These are phyloP conservation scores for Otolemur crassicaudatus DNA, from an alignment of 2,797 vertebrate species.

Conservation along the genomic window DNA sequence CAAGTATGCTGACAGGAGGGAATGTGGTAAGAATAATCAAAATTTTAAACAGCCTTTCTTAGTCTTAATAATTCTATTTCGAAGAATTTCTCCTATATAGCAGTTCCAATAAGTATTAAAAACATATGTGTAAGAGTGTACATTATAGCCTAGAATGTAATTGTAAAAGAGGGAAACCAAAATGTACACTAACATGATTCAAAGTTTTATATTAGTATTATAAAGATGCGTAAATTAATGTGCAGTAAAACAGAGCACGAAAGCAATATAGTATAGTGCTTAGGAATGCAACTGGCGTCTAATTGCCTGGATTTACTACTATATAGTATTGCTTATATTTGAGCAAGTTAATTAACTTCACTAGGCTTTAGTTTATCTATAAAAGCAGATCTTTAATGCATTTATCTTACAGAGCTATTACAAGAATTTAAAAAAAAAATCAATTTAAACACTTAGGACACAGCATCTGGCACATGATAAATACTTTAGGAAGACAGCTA, in stretches of 20 bases:
- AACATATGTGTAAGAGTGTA: neutral
- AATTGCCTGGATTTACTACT: neutral
- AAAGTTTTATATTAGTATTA: neutral
- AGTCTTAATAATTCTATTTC: constrained; percentile 24
- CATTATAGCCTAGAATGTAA: neutral
- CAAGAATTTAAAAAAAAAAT: neutral
- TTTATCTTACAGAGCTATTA: neutral
- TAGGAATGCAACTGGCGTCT: neutral
- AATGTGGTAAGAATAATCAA: neutral
- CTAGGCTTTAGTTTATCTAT: neutral
- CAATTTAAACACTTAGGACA: neutral
- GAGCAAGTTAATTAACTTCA: neutral
- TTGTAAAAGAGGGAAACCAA: neutral
- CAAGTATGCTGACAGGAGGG: neutral
- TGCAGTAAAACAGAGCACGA: neutral
- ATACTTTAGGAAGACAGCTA: neutral
- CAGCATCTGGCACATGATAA: neutral
- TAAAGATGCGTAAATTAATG: neutral
- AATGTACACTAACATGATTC: neutral
- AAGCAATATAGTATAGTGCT: neutral
- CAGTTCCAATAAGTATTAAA: constrained; percentile 10
- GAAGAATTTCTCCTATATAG: constrained; percentile 31
- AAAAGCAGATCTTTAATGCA: neutral
- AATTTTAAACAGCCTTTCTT: neutral
- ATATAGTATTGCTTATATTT: neutral